A percentile compares a stretch with the other conserved stretches of the same genome.
These are phyloP conservation scores for Thunnus thynnus DNA, from an alignment of 2,113 vertebrate species.

Conservation along the genomic window DNA sequence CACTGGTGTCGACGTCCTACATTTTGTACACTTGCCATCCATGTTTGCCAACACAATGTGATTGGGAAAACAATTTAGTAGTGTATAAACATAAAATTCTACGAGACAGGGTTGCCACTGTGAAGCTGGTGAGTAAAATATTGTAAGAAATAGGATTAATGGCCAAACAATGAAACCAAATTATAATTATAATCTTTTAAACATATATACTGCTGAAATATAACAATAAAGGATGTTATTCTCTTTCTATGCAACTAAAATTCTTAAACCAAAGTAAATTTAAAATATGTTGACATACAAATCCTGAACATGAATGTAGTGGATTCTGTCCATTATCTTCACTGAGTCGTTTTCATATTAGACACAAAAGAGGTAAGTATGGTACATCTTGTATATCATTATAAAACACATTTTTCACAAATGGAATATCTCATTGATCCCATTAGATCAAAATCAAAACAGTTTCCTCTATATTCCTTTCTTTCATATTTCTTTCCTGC, in stretches of 20 bases:
- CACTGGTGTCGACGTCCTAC: no score
- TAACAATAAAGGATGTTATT: not conserved
- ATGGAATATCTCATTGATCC: constrained; percentile 5
- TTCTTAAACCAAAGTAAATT: constrained; percentile 1
- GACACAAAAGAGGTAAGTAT: constrained; percentile 58
- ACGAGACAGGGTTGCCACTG: no score
- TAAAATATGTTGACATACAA: constrained; percentile 24
- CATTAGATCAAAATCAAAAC: not conserved
- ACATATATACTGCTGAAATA: constrained; percentile 7
- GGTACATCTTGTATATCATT: constrained; percentile 36
- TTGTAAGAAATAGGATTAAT: constrained; percentile 16
- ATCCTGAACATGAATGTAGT: not conserved
- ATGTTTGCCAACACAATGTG: no score
- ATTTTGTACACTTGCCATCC: no score
- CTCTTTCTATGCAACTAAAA: constrained; percentile 19
- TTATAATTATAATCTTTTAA: not conserved
- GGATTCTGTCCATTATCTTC: constrained; percentile 20
- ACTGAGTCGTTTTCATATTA: constrained; percentile 13
- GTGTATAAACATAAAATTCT: no score
- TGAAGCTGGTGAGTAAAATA: not conserved
- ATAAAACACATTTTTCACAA: constrained; percentile 38
- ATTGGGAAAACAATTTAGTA: no score
- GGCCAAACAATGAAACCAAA: constrained; percentile 24
- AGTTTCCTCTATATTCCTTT: not conserved
- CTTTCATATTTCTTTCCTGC: not conserved